phyloP scores from a whole-genome alignment of 2,888 invertebrate species.

The Venusia cambrica region DNA sequence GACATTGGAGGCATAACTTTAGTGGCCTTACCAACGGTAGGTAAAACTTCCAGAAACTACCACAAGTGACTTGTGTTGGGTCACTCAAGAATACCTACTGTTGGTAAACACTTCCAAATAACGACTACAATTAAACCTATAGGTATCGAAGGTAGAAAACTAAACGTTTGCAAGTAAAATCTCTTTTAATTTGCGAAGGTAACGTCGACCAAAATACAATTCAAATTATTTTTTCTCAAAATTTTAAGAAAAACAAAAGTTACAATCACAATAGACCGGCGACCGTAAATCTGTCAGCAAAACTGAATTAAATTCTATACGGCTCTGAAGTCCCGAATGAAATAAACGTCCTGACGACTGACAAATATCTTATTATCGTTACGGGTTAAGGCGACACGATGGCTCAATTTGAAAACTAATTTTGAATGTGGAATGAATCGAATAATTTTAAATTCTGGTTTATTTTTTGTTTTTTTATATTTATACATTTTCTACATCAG shows the following conservation, averaged over 20 bases:
- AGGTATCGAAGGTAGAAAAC: too few relatives aligned
- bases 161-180: too few relatives aligned
- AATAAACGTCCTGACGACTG: slow-evolving; percentile 53
- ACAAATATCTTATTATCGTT: slow-evolving; percentile 52
- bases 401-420: slow-evolving; percentile 23
- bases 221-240: slow-evolving; percentile 32
- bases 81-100: not conserved
- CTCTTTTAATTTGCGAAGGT: not conserved
- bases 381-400: slow-evolving; percentile 39
- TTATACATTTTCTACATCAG: too few relatives aligned
- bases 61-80: too few relatives aligned
- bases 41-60: too few relatives aligned
- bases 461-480: too few relatives aligned
- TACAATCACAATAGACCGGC: slow-evolving; percentile 55
- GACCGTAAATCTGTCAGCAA: slow-evolving; percentile 60
- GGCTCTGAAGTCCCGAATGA: slow-evolving; percentile 45
- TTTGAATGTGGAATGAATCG: slow-evolving; percentile 6
- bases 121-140: too few relatives aligned
- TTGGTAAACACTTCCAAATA: too few relatives aligned
- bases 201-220: slow-evolving; percentile 13
- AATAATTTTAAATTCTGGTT: slow-evolving; percentile 7
- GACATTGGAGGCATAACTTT: too few relatives aligned
- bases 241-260: slow-evolving; percentile 45
- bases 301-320: slow-evolving; percentile 55
- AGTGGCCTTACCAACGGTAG: too few relatives aligned